Evolutionary conservation across 2,113 vertebrate genomes (phyloP), one percentile per base, ranked within the genome.

Genomic region (Pluvialis apricaria): DNA sequence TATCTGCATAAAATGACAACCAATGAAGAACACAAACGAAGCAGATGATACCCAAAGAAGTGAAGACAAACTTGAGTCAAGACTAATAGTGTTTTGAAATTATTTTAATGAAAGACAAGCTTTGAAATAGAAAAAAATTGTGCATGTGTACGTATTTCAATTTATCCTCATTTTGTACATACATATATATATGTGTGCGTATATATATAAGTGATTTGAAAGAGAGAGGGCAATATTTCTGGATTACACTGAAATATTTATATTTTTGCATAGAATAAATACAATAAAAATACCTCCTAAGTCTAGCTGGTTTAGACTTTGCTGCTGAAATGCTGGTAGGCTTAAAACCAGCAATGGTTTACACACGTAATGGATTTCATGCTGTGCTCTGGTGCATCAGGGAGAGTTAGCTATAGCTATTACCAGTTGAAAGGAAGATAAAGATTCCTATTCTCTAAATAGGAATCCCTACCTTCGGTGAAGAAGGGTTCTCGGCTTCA

Each of bases 321-420:
- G 28, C 62, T 94, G 52, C 49, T 93, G 77, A 95, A 92, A 93
- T 87, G 11, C 28, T 76, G 73, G 45, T 77, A 96, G 76, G 66
- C 94, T 95, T 97, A 54, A 87, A 91, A 80, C 28, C 88, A 89
- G 55, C 72, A 94, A 51, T 86, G 96, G 96, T 95, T 97, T 92
- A 94, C 88, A 75, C 54, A 70, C 6, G 24, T 65, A 96, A 92
- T 96, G 82, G 87, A 96, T 97, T 95, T 88, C 49, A 52, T 76
- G 88, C 42, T 93, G 62, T 92, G 88, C 77, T 96, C 92, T 92
- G 55, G 84, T 90, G 93, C 81, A 96, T 84, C 61, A 84, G 42
- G 22, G 49, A 82, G 18, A 94, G 40, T 34, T 91, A 93, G 80
- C 94, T 96, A 66, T 42, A 95, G 52, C 89, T 70, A 36, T 86